phyloP scores from a whole-genome alignment of 2,113 vertebrate species.

The Nothoprocta pentlandii region DNA sequence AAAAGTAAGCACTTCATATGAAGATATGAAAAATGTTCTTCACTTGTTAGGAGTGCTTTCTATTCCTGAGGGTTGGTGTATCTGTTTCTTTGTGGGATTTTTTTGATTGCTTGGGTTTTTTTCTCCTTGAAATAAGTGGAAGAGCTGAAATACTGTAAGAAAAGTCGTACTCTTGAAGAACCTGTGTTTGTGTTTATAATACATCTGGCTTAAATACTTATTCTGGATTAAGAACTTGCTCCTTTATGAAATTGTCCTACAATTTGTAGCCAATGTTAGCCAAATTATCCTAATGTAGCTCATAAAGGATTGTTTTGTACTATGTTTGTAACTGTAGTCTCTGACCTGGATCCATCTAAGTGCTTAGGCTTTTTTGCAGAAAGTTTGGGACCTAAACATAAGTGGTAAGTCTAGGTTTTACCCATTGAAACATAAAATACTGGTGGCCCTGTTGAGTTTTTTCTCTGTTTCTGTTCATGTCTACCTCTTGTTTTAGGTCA shows the following conservation, averaged over 20 bases:
- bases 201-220: neutral
- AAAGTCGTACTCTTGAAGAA: neutral
- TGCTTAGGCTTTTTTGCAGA: neutral
- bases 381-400: neutral
- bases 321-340: neutral
- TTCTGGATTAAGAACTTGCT: neutral
- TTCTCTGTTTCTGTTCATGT: neutral
- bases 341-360: neutral
- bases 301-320: neutral
- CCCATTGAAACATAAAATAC: neutral
- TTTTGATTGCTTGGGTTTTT: neutral
- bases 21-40: neutral
- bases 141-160: neutral
- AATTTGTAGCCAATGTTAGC: neutral
- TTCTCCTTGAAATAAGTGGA: neutral
- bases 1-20: neutral
- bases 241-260: neutral
- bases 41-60: neutral
- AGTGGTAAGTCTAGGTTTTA: neutral
- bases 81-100: neutral
- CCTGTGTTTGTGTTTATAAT: neutral
- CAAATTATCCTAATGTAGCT: fast-evolving
- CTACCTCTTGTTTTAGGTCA: neutral
- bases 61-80: neutral
- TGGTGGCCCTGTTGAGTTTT: neutral